Conservation (phyloP, 23 tunicate species). For the Styela plicata region DNA sequence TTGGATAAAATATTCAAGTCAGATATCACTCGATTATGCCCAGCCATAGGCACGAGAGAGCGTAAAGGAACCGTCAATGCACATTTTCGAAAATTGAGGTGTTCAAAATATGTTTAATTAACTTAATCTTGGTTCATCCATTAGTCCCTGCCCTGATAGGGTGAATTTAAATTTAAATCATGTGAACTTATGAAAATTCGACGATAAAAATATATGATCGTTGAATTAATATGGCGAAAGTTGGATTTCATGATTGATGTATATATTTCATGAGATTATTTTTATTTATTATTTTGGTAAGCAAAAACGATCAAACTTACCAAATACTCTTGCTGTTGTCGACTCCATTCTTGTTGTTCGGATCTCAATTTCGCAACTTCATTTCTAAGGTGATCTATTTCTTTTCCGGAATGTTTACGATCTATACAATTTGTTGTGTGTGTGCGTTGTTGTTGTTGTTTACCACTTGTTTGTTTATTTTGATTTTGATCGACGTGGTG, state of each 20-base stretch:
- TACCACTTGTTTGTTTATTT: conserved; percentile 13
- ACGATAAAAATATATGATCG: background rate
- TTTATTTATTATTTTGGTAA: no score
- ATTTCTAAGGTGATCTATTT: conserved; percentile 22
- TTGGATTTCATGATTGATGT: no score
- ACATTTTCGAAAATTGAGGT: no score
- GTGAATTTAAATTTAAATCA: no score
- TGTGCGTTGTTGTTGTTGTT: conserved; percentile 2
- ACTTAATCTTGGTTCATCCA: no score
- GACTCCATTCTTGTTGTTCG: conserved; percentile 22
- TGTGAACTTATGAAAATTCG: background rate
- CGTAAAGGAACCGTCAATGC: no score
- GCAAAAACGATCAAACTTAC: conserved; percentile 14
- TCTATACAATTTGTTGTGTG: background rate
- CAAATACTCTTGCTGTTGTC: conserved; percentile 32
- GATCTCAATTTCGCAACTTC: conserved; percentile 27
- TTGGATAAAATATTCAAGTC: no score
- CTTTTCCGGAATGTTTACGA: conserved; percentile 21
- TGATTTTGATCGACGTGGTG: conserved; percentile 26
- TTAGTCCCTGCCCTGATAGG: no score
- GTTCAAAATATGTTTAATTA: no score
- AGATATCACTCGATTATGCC: no score
- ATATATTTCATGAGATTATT: no score
- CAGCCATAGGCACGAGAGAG: no score
- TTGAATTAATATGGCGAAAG: background rate